Evolutionary conservation across 2,797 vertebrate species (phyloP).

Genomic region (Bradypodion ventrale): DNA sequence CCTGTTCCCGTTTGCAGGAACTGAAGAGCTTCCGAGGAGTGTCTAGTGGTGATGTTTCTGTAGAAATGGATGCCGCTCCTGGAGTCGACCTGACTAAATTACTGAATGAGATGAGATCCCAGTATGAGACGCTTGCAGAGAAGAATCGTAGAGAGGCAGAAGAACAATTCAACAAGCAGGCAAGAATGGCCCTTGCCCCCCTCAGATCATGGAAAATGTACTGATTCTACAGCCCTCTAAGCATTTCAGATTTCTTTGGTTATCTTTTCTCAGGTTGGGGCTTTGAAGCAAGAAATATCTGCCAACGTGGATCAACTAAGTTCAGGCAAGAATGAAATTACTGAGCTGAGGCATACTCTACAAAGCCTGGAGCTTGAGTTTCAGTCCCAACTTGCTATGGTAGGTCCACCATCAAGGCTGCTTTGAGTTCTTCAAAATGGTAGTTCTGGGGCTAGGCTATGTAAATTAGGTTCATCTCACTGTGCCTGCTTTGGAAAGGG

Average conservation of each 20-base stretch:
- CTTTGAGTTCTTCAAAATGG: neutral
- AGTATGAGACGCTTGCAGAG: conserved; percentile 64
- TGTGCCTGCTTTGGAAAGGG: neutral
- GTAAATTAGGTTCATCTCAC: neutral
- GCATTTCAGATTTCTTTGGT: neutral
- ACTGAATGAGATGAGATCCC: conserved; percentile 62
- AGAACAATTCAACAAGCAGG: conserved; percentile 66
- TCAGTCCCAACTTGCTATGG: conserved; percentile 71
- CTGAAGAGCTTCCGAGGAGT: conserved; percentile 42
- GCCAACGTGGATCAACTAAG: conserved; percentile 53
- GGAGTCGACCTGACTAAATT: conserved; percentile 62
- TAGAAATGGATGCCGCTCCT: conserved; percentile 68
- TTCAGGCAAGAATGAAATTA: conserved; percentile 64
- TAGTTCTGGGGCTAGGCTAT: neutral
- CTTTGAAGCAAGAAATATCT: conserved; percentile 65
- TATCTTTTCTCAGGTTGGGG: conserved; percentile 50
- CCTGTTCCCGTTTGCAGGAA: conserved; percentile 44
- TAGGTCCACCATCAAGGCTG: conserved; percentile 21
- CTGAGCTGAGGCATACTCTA: conserved; percentile 65
- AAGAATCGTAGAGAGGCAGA: conserved; percentile 62
- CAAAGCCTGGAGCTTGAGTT: conserved; percentile 73
- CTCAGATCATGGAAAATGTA: neutral
- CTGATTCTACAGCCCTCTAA: neutral
- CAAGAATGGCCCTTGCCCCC: neutral
- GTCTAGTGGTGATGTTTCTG: conserved; percentile 50